Evolutionary conservation across 2,797 vertebrate genomes (phyloP).

Genomic region (Tapera naevia): DNA sequence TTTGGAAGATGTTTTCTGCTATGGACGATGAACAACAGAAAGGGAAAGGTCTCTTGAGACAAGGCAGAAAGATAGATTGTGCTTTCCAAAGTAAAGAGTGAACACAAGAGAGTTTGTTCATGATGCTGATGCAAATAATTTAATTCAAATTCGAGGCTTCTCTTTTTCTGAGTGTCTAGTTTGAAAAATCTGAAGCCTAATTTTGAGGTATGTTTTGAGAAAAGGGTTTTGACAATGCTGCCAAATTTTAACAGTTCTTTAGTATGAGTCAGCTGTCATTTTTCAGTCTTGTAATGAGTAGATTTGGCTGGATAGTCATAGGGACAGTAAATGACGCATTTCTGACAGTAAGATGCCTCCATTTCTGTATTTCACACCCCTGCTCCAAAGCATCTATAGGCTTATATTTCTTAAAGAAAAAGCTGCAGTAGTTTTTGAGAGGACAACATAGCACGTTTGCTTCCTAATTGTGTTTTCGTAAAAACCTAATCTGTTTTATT

Average conservation of each 20-base stretch:
- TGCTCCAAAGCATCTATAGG: background rate
- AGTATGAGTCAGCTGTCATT: background rate
- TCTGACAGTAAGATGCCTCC: background rate
- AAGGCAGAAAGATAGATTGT: background rate
- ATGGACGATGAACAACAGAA: background rate
- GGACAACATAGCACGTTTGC: background rate
- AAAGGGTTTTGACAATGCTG: constrained; percentile 4
- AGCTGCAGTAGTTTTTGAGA: background rate
- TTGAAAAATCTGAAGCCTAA: background rate
- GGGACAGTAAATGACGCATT: background rate
- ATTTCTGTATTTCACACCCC: background rate
- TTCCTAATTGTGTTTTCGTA: background rate
- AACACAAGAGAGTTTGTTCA: background rate
- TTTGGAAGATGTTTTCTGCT: background rate
- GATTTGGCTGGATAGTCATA: constrained; percentile 12
- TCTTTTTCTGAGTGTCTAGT: background rate
- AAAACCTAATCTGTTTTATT: background rate
- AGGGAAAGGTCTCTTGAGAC: background rate
- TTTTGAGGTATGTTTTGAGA: background rate
- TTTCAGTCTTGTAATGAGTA: background rate
- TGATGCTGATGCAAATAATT: background rate
- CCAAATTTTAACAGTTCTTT: background rate
- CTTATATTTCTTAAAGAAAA: background rate
- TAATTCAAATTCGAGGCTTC: background rate
- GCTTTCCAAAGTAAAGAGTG: background rate